These are phyloP conservation scores for Pristionchus entomophagus DNA, from an alignment of 2,888 invertebrate species.

Conservation along the genomic window DNA sequence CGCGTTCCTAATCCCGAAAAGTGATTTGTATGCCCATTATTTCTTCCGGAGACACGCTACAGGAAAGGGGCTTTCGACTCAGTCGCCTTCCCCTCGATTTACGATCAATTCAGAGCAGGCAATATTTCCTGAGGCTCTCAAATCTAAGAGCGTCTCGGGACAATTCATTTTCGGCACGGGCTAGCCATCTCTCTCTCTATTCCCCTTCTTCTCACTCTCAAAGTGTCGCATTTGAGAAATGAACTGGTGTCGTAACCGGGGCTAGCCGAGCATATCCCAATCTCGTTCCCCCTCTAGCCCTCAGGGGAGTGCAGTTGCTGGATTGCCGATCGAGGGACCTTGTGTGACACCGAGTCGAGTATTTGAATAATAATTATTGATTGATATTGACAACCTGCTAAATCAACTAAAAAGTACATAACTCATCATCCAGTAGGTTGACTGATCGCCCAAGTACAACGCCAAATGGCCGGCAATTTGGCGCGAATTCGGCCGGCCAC, in stretches of 20 bases:
- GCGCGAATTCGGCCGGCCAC: background rate
- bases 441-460: too few species aligned
- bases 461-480: too few species aligned
- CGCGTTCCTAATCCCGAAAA: background rate
- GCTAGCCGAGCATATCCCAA: background rate
- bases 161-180: background rate
- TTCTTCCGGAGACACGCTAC: background rate
- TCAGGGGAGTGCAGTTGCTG: background rate
- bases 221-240: conserved; percentile 42
- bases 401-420: too few species aligned
- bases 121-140: conserved; percentile 29
- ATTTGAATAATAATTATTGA: too few species aligned
- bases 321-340: background rate
- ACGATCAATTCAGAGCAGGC: background rate
- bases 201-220: background rate
- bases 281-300: background rate
- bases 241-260: background rate
- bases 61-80: too few species aligned
- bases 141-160: background rate
- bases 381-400: too few species aligned
- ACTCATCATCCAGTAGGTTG: too few species aligned
- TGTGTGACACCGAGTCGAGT: too few species aligned
- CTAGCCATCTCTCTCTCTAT: background rate
- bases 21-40: conserved; percentile 26
- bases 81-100: background rate